phyloP scores from a whole-genome alignment of 1,140 invertebrate species.

The Bacillus rossius region DNA sequence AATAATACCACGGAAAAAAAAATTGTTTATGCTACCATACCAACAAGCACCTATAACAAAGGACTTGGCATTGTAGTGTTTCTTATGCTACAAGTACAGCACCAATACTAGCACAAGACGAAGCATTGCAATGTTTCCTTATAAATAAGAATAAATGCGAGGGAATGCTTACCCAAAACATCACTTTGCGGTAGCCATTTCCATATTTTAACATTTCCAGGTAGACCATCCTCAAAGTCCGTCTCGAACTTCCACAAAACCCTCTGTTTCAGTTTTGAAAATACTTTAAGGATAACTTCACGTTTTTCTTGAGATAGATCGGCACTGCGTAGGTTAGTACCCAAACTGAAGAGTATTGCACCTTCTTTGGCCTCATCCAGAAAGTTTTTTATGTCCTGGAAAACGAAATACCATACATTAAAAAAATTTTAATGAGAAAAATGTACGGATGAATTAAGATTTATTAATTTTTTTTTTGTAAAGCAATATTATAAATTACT shows the following conservation, averaged over 20 bases:
- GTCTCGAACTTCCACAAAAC: slow-evolving; percentile 34
- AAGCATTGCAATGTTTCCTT: too few relatives aligned
- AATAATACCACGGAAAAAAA: too few relatives aligned
- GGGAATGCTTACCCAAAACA: slow-evolving; percentile 25
- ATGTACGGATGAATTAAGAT: too few relatives aligned
- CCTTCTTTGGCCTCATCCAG: slow-evolving; percentile 49
- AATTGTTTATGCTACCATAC: too few relatives aligned
- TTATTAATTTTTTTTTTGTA: too few relatives aligned
- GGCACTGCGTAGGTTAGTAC: slow-evolving; percentile 49
- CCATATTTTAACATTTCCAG: slow-evolving; percentile 31
- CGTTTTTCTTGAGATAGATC: slow-evolving; percentile 40
- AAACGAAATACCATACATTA: slow-evolving; percentile 8
- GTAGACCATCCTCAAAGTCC: slow-evolving; percentile 13
- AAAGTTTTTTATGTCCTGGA: slow-evolving; percentile 48
- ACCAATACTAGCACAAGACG: too few relatives aligned
- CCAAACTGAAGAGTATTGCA: slow-evolving; percentile 54
- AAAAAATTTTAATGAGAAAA: too few relatives aligned
- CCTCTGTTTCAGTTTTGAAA: slow-evolving; percentile 29
- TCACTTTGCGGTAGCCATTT: slow-evolving; percentile 39
- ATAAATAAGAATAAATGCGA: too few relatives aligned
- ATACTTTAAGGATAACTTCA: slow-evolving; percentile 31
- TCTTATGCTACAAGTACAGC: too few relatives aligned
- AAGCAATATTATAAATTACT: too few relatives aligned
- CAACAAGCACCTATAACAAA: too few relatives aligned
- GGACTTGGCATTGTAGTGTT: too few relatives aligned